Percentiles rank a stretch among this genome's conserved stretches.
phyloP scores from a whole-genome alignment of 2,797 vertebrate genomes.

The Peromyscus eremicus region DNA sequence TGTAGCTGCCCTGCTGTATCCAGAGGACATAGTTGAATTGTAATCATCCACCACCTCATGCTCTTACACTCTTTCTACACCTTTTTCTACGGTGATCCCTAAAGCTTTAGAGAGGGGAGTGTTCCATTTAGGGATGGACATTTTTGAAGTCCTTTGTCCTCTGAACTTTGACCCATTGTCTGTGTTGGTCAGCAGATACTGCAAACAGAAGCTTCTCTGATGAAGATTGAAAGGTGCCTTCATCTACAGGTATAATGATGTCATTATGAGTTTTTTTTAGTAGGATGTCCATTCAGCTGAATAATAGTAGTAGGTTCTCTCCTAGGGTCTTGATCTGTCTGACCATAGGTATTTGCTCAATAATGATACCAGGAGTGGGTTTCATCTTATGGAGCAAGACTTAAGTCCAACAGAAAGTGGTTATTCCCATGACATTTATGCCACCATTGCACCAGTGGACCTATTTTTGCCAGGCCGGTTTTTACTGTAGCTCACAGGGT shows the following conservation, averaged over 20 bases:
- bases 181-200: not conserved
- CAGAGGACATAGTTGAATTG: not conserved
- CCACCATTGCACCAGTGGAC: not conserved
- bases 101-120: not conserved
- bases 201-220: not conserved
- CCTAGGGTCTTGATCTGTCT: not conserved
- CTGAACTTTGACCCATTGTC: not conserved
- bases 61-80: not conserved
- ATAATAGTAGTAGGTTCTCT: not conserved
- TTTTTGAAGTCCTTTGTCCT: not conserved
- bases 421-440: not conserved
- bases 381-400: not conserved
- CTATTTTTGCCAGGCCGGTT: too few relatives aligned
- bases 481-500: not conserved
- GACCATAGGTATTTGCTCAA: too few relatives aligned
- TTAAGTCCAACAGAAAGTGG: not conserved
- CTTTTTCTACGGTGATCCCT: not conserved
- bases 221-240: not conserved
- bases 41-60: not conserved
- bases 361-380: too few relatives aligned
- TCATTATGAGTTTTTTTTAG: not conserved
- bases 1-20: not conserved
- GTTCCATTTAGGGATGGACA: not conserved
- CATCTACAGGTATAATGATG: not conserved
- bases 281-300: too few relatives aligned